Percentiles rank a stretch among this genome's conserved stretches.
These are phyloP conservation scores for Cyphomyrus discorhynchus DNA, from an alignment of 2,113 vertebrate species.

Conservation along the genomic window DNA sequence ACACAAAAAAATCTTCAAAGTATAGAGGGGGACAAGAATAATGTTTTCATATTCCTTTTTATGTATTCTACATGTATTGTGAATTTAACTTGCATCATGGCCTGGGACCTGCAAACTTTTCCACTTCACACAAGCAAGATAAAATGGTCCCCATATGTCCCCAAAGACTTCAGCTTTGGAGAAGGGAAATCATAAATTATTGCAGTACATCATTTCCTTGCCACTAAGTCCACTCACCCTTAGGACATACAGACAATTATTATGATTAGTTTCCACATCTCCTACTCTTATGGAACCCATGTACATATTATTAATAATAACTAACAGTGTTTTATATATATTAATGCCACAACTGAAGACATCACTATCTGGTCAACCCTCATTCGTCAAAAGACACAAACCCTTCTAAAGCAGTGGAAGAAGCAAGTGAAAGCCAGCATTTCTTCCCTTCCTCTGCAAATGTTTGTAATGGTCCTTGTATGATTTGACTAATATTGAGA, in stretches of 20 bases:
- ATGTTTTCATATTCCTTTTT: conserved; percentile 16
- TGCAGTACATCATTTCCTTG: neutral
- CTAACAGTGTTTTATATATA: neutral
- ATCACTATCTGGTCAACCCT: neutral
- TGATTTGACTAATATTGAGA: neutral
- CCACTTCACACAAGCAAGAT: conserved; percentile 7
- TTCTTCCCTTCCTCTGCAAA: neutral
- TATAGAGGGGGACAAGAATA: neutral
- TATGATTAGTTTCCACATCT: neutral
- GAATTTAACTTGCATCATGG: neutral
- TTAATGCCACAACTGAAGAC: neutral
- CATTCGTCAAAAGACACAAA: neutral
- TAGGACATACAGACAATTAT: neutral
- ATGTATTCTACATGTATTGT: conserved; percentile 16
- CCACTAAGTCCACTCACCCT: neutral
- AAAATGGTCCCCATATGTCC: neutral
- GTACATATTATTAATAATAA: neutral
- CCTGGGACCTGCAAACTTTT: conserved; percentile 6
- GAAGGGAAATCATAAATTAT: neutral
- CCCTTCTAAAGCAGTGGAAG: neutral
- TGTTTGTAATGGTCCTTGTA: neutral
- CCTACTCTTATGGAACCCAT: neutral
- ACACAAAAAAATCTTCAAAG: conserved; percentile 18
- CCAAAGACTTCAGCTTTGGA: neutral
- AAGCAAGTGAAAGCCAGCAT: neutral